Base-by-base conservation (phyloP, 1,140 invertebrate species). In the Zaprionus nigranus region DNA sequence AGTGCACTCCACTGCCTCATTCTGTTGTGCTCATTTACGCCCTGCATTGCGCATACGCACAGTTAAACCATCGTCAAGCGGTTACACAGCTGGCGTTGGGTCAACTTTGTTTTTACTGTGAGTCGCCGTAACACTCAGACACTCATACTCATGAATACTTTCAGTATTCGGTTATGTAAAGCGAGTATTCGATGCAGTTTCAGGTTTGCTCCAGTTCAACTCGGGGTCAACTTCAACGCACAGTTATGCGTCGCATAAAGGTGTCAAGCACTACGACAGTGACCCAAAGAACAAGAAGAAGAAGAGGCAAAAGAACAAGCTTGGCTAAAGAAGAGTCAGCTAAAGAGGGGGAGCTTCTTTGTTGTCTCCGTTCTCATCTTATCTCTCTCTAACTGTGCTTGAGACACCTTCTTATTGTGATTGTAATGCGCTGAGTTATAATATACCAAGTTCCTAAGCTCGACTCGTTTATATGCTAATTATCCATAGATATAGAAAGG, bases 401-500 rank as follows among this genome's bases (percentile, higher is more conserved):
- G 13, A 51, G 24, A 34, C 49, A 53, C 22, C n/a, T 57, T 56
- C 28, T 66, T 46, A 28, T 11, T 65, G 49, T 51, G 62, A 24
- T 51, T 34, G 43, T 62, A 17, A 46, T 43, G 40, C 40, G 40
- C 40, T 43, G 15, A 17, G n/a, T n/a, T 17, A 17, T 43, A 6
- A 43, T 46, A 46, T 13, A 2, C 54, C 22, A 22, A 26, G 12
- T 30, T 59, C n/a, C 5, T 34, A 7, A 26, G n/a, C 38, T 20
- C 7, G 61, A 17, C 62, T 76, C 56, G 58, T 77, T 66, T 67
- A 77, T 77, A 77, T 77, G 68, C 74, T 76, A 75, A 75, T 75
- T 75, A 75, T 56, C 53, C 28, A 66, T 66, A 20, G 40, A 46
- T 57, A 46, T 46, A 58, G n/a, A n/a, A n/a, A 26, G 13, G 15